Conservation (phyloP, 2,888 invertebrate species). For the Latheticus oryzae region DNA sequence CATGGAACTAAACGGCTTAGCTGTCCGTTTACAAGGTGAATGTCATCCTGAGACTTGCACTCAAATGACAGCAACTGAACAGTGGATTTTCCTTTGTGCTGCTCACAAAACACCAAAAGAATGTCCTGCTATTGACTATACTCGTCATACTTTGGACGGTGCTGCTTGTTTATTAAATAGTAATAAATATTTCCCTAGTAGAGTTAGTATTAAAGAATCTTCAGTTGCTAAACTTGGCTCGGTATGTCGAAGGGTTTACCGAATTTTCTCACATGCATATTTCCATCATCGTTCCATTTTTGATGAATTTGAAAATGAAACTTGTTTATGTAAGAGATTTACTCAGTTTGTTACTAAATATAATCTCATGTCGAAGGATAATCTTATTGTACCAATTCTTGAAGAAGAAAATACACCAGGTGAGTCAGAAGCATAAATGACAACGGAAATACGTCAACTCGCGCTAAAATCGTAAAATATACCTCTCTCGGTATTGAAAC, state of each 20-base stretch:
- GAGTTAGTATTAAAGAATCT: conserved; percentile 98
- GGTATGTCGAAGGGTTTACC: conserved; percentile 97
- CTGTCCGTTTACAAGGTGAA: conserved; percentile 94
- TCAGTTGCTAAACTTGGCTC: conserved; percentile 98
- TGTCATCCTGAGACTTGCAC: conserved; percentile 97
- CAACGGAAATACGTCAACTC: too few relatives aligned
- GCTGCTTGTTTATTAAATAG: conserved; percentile 98
- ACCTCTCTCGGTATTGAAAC: conserved; percentile 25
- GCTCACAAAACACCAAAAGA: conserved; percentile 99
- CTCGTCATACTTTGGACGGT: conserved; percentile 97
- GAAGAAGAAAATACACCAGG: conserved; percentile 77
- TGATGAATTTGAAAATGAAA: conserved; percentile 98
- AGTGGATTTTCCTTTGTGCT: conserved; percentile 99
- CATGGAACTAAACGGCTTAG: conserved; percentile 99
- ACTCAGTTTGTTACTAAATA: conserved; percentile 99
- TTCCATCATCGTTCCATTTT: conserved; percentile 97
- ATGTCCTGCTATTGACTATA: conserved; percentile 99
- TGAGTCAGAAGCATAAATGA: conserved; percentile 66
- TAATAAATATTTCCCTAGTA: conserved; percentile 99
- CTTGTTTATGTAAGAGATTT: conserved; percentile 94
- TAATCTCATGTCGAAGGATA: conserved; percentile 97
- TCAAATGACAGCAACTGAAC: conserved; percentile 99
- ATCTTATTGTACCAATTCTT: conserved; percentile 96
- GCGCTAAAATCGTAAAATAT: conserved; percentile 5
- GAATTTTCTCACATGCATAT: conserved; percentile 99